Base-by-base conservation (phyloP, 1,140 invertebrate species). In the Adoxophyes honmai region DNA sequence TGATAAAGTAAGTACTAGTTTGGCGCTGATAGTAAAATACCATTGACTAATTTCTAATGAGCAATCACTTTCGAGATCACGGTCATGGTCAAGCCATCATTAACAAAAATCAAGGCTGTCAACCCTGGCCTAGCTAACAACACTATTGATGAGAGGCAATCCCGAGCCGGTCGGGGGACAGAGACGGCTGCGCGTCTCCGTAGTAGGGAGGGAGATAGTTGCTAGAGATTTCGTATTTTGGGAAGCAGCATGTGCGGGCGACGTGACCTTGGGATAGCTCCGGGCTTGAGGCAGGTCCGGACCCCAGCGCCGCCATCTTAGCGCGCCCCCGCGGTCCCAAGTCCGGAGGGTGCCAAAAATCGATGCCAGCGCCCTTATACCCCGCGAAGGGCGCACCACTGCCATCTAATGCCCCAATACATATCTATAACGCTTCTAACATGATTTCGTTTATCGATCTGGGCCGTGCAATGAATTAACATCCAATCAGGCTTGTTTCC, bases 271-370 rank as follows among this genome's bases (percentile, higher is more conserved):
- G 81, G 69, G 48, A 53, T 60, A 65, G 61, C 68, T 72, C 63
- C 66, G 75, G 68, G 77, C 75, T 68, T 88, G 85, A 85, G 85
- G 83, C 72, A 88, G 85, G 85, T 88, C 81, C 52, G 44, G 18
- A 33, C 15, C 55, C 60, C 37, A 38, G 16, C 52, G 72, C 72
- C 73, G 79, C 79, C 78, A 82, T 86, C 75, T 86, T 84, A 70
- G 59, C 71, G 68, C 75, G 68, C 76, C 78, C 74, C 73, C 75
- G 74, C 68, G 59, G 48, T 48, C 61, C 66, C 34, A 18, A 67
- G 53, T 63, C 56, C 65, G 66, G 73, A 78, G 85, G 85, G 80
- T 82, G 75, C 73, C 81, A 62, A 86, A 88, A 88, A 88, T 88
- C 85, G 82, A 88, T 88, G 75, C 67, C 64, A 63, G 76, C 52